These are phyloP conservation scores for Alfaro cultratus DNA, from an alignment of 2,797 vertebrate species.

Conservation along the genomic window DNA sequence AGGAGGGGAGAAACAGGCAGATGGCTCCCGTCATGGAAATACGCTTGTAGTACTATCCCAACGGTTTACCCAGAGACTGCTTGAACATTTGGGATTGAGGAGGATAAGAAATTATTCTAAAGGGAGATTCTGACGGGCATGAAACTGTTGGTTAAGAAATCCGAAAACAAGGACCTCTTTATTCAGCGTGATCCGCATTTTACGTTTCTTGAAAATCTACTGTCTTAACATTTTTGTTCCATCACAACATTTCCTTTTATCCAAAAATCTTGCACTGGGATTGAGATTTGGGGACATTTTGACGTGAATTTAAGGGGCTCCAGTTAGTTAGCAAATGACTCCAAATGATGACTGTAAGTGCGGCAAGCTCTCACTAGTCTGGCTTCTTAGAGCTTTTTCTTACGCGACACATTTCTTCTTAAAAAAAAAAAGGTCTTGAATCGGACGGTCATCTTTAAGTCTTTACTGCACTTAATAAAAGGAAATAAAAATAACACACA, in stretches of 20 bases:
- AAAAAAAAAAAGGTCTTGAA: no score
- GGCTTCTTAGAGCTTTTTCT: no score
- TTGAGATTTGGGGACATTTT: not conserved
- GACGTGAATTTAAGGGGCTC: not conserved
- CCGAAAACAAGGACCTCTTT: not conserved
- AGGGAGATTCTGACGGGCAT: not conserved
- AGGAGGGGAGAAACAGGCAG: constrained; percentile 76
- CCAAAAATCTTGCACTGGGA: not conserved
- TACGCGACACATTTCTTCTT: no score
- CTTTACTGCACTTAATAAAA: no score
- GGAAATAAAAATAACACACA: no score
- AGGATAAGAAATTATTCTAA: constrained; percentile 58
- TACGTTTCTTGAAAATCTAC: not conserved
- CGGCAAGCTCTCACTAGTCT: no score
- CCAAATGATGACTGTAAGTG: not conserved
- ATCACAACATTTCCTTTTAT: not conserved
- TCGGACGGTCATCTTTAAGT: no score
- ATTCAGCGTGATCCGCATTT: not conserved
- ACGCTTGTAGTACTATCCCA: constrained; percentile 62
- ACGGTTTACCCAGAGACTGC: constrained; percentile 60
- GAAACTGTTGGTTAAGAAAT: not conserved
- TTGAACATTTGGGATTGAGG: constrained; percentile 60
- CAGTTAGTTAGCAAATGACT: not conserved
- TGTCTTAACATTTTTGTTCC: not conserved
- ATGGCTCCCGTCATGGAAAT: constrained; percentile 80